Conservation (phyloP, 2,113 vertebrate species). For the Tor tambroides region DNA sequence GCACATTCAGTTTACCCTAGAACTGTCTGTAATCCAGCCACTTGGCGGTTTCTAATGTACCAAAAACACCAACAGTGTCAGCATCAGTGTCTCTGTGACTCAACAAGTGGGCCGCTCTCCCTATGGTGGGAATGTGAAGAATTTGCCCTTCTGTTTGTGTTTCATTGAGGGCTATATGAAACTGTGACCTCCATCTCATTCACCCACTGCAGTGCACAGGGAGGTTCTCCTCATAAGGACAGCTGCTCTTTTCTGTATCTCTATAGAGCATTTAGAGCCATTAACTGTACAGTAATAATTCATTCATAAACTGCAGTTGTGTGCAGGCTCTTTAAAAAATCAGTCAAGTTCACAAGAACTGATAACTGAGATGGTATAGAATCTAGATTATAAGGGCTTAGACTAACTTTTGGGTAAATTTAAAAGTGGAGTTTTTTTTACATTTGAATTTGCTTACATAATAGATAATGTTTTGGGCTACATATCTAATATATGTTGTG, state of each 20-base stretch:
- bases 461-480: background rate
- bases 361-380: background rate
- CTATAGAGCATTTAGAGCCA: background rate
- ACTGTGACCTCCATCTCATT: background rate
- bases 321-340: background rate
- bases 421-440: background rate
- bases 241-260: background rate
- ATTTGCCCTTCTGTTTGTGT: slow-evolving; percentile 60
- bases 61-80: background rate
- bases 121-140: slow-evolving; percentile 57
- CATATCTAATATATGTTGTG: slow-evolving; percentile 12
- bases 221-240: background rate
- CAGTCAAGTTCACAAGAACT: background rate
- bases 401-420: background rate
- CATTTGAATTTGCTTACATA: background rate
- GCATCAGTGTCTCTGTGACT: background rate
- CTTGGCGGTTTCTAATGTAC: background rate
- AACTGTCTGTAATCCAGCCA: background rate
- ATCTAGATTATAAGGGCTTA: background rate
- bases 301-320: background rate
- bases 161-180: slow-evolving; percentile 60
- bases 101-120: background rate
- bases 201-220: background rate
- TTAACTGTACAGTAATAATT: background rate
- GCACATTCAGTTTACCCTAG: background rate